Percentiles rank a stretch among this genome's conserved stretches.
These are phyloP conservation scores for Cottoperca gobio DNA, from an alignment of 2,797 vertebrate species.

Conservation along the genomic window DNA sequence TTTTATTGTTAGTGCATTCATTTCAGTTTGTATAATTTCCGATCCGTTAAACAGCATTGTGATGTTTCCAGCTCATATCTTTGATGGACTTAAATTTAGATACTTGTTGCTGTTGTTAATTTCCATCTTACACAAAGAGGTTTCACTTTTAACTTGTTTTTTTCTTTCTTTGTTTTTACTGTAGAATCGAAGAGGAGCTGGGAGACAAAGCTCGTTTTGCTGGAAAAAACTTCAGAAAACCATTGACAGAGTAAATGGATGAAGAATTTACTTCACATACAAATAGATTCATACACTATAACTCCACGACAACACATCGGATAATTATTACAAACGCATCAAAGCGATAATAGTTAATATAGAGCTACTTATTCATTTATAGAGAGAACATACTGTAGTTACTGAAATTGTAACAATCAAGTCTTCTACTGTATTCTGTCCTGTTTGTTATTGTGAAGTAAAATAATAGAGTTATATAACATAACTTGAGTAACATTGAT, in stretches of 20 bases:
- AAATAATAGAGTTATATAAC: constrained; percentile 31
- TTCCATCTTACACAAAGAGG: too few relatives aligned
- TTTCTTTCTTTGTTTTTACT: background rate
- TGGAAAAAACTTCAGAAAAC: constrained; percentile 94
- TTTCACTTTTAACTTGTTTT: background rate
- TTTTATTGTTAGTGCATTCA: background rate
- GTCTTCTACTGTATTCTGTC: background rate
- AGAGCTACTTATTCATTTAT: constrained; percentile 29
- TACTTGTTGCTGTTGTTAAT: too few relatives aligned
- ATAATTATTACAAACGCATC: background rate
- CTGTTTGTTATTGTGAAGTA: constrained; percentile 20
- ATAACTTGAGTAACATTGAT: constrained; percentile 19
- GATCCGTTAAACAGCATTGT: background rate
- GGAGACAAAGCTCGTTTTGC: constrained; percentile 92
- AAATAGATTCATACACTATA: constrained; percentile 9
- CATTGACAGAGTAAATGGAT: constrained; percentile 82
- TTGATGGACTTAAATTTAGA: too few relatives aligned
- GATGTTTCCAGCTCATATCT: background rate
- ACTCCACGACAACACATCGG: constrained; percentile 3
- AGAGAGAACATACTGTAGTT: constrained; percentile 8
- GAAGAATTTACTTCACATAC: constrained; percentile 1
- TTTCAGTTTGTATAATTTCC: background rate
- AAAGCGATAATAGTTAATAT: constrained; percentile 18
- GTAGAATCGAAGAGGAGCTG: constrained; percentile 96
- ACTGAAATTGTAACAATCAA: constrained; percentile 8